Base-by-base conservation (phyloP, 2,888 invertebrate genomes). In the Tetragonula carbonaria region DNA sequence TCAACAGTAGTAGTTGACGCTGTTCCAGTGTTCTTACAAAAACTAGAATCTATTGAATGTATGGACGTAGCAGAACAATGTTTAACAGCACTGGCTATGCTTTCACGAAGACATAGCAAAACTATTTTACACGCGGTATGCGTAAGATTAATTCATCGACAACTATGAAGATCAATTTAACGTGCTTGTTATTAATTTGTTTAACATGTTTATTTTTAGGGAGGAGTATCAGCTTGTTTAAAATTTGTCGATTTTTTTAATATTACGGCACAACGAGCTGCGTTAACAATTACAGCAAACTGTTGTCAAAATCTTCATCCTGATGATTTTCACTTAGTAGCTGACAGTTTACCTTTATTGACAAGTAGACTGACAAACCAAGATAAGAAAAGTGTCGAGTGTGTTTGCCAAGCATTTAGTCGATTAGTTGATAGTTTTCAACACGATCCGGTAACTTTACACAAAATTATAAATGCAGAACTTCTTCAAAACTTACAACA, bases 1-100 rank as follows among this genome's bases (percentile, higher is more conserved):
- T 98, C 99, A 72, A 97, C 98, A 38, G 98, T 99, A 3, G 99
- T 99, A 16, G 98, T 99, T 3, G 98, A 99, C 92, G 99, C 99
- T 3, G 98, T 99, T 81, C 99, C 99, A 2, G 98, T 98, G 1
- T 99, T 99, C 95, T 95, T 99, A 78, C 99, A 99, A 95, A 99
- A 99, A 95, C 95, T 99, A 80, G 99, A 99, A 95, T 98, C 98
- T 45, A 99, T 99, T 92, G 99, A 99, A 90, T 99, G 99, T 94
- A 99, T 99, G 98, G 99, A 99, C 95, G 99, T 99, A 33, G 99
- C 99, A 5, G 99, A 99, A 95, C 99, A 99, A 95, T 98, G 99
- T 89, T 96, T 99, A 85, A 99, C 99, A 8, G 99, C 99, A 4
- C 95, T 99, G 65, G 99, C 99, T 94, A 99, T 99, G 97, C 96